These are phyloP conservation scores for Microdon myrmicae DNA, from an alignment of 2,888 invertebrate genomes.

Conservation along the genomic window DNA sequence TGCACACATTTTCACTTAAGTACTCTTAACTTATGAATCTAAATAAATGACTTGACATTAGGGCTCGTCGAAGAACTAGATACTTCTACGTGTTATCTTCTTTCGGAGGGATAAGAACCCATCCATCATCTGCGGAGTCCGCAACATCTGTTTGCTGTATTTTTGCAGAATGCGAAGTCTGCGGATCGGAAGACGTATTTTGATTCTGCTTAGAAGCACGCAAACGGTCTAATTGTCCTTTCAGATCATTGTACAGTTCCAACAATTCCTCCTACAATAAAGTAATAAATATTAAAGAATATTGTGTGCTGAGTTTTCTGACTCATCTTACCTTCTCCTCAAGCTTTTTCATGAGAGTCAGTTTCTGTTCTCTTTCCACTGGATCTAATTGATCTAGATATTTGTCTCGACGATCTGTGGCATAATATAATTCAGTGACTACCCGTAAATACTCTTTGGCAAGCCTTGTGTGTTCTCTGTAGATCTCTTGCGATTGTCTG, in stretches of 20 bases:
- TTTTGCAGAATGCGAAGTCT: conserved; percentile 18
- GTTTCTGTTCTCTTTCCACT: conserved; percentile 61
- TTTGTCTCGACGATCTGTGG: conserved; percentile 82
- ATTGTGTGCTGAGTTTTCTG: no score
- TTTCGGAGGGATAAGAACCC: conserved; percentile 62
- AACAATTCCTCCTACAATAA: conserved; percentile 60
- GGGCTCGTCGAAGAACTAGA: conserved; percentile 3
- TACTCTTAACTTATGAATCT: conserved; percentile 47
- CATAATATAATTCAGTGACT: conserved; percentile 85
- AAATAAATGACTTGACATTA: conserved; percentile 49
- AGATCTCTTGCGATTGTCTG: conserved; percentile 84
- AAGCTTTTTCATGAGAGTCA: conserved; percentile 62
- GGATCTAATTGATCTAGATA: conserved; percentile 70
- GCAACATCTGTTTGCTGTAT: conserved; percentile 23
- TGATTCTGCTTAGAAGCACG: conserved; percentile 54
- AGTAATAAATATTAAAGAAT: neutral
- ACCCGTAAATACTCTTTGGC: conserved; percentile 90
- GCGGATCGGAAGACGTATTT: conserved; percentile 24
- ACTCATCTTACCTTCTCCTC: conserved; percentile 60
- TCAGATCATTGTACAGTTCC: conserved; percentile 62
- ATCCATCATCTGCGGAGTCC: conserved; percentile 60
- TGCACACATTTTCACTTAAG: conserved; percentile 31
- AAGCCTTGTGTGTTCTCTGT: conserved; percentile 87
- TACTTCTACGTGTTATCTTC: conserved; percentile 62
- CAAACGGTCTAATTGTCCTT: conserved; percentile 60